Base-by-base conservation (phyloP, 2,797 vertebrate species). In the Echiichthys vipera region DNA sequence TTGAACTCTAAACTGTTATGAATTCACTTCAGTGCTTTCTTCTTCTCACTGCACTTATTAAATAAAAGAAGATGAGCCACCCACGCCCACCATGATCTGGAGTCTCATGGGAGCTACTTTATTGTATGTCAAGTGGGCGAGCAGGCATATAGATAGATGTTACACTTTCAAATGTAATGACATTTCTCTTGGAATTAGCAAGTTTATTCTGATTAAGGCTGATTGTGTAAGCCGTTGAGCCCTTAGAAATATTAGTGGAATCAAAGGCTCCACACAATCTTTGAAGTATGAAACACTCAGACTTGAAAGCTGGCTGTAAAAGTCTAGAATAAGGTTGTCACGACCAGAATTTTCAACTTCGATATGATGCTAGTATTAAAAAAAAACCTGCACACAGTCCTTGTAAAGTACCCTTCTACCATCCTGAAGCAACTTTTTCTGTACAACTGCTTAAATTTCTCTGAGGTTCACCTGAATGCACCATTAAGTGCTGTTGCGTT, bases 141-240 rank as follows among this genome's bases (percentile, higher is more conserved):
- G 49, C 32, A 30, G 7, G 58, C 43, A 30, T 47, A 36, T 47
- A 36, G 59, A 66, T 47, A 27, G 22, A 74, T 63, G 63, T 71
- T 77, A 71, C 42, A 65, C 54, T 65, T 66, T 73, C 2, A 56
- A 73, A 79, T 68, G 30, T 50, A 40, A 73, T 42, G 13, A 63
- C 39, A 65, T 61, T 62, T 69, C 42, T 32, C 25, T 46, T 46
- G 20, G 42, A 64, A 56, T 68, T 47, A 63, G 37, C 13, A 3
- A 4, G 12, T 69, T 65, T 69, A 61, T 69, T 76, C 18, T 51
- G 36, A 67, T 53, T 20, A 36, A 42, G 50, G 34, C n/a, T 36
- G 25, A 30, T 45, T 56, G 55, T 42, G 13, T 37, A 58, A 64
- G 32, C 27, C 46, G 17, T 9, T 40, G 30, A 49, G 30, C 24